phyloP scores from a whole-genome alignment of 2,113 vertebrate species.

The Solea solea region DNA sequence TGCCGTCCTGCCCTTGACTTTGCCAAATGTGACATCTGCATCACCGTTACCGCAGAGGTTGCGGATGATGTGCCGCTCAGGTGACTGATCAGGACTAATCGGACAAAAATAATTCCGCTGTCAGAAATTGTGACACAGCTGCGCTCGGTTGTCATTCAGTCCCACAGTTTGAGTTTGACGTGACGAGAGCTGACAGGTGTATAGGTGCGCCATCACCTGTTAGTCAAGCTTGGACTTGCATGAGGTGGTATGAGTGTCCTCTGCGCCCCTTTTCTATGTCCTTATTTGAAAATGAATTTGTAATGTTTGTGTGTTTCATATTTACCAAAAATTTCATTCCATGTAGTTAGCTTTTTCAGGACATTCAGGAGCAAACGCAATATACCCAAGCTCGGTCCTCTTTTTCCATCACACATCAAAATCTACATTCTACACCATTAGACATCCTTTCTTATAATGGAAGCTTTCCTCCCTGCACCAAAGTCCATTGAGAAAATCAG shows the following conservation, averaged over 20 bases:
- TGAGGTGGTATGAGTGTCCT: too few relatives aligned
- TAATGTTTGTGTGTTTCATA: not conserved
- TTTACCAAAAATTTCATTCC: too few relatives aligned
- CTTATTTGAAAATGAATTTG: not conserved
- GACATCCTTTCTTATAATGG: too few relatives aligned
- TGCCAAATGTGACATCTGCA: not conserved
- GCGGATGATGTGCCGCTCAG: not conserved
- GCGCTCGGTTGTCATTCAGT: not conserved
- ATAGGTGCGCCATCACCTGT: not conserved
- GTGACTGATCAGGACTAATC: not conserved
- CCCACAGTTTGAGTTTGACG: not conserved
- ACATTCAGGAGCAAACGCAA: too few relatives aligned
- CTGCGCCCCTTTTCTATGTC: too few relatives aligned
- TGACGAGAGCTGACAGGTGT: not conserved
- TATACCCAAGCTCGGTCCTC: too few relatives aligned
- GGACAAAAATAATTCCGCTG: not conserved
- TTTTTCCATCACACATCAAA: too few relatives aligned
- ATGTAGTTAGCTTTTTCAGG: too few relatives aligned
- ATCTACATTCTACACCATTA: too few relatives aligned
- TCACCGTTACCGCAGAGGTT: not conserved
- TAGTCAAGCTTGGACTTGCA: not conserved
- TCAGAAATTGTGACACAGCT: not conserved
- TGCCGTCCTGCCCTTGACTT: conserved; percentile 12
- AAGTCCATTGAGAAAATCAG: too few relatives aligned
- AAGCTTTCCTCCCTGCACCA: too few relatives aligned